A percentile compares a stretch with the other conserved stretches of the same genome.
These are phyloP conservation scores for Stenodema calcarata DNA, from an alignment of 2,888 invertebrate species.

Conservation along the genomic window DNA sequence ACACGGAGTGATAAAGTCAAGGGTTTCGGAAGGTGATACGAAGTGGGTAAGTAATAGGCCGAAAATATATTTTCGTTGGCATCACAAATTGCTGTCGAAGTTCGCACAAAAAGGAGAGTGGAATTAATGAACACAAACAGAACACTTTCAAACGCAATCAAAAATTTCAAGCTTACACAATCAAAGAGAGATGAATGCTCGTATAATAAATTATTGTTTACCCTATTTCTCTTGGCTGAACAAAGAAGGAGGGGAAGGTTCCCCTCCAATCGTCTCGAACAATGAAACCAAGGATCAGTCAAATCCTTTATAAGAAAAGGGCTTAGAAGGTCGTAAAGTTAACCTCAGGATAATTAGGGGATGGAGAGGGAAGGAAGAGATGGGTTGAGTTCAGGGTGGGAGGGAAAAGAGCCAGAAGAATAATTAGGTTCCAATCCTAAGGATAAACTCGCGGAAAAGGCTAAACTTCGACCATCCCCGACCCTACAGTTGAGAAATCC, in stretches of 20 bases:
- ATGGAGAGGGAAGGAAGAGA: not conserved
- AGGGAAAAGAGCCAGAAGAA: slow-evolving; percentile 14
- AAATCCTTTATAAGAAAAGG: slow-evolving; percentile 23
- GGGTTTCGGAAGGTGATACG: too few relatives aligned
- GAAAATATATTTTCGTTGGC: not conserved
- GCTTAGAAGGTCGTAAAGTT: slow-evolving; percentile 22
- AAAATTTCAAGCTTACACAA: not conserved
- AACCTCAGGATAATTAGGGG: slow-evolving; percentile 16
- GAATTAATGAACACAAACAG: not conserved
- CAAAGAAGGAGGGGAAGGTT: not conserved
- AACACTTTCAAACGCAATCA: not conserved
- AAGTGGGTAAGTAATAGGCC: too few relatives aligned
- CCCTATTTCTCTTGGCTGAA: not conserved
- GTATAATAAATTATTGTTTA: not conserved
- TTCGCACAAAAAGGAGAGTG: not conserved
- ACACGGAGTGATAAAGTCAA: too few relatives aligned
- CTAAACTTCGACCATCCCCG: not conserved
- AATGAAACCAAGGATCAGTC: slow-evolving; percentile 1
- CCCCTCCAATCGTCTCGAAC: not conserved
- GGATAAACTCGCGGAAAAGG: slow-evolving; percentile 35
- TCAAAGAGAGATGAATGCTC: not conserved
- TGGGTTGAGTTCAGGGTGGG: not conserved
- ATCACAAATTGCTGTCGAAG: not conserved
- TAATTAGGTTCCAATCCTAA: slow-evolving; percentile 40
- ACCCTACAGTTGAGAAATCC: not conserved